phyloP scores from a whole-genome alignment of 2,797 vertebrate species.

The Gymnopithys bicolor region DNA sequence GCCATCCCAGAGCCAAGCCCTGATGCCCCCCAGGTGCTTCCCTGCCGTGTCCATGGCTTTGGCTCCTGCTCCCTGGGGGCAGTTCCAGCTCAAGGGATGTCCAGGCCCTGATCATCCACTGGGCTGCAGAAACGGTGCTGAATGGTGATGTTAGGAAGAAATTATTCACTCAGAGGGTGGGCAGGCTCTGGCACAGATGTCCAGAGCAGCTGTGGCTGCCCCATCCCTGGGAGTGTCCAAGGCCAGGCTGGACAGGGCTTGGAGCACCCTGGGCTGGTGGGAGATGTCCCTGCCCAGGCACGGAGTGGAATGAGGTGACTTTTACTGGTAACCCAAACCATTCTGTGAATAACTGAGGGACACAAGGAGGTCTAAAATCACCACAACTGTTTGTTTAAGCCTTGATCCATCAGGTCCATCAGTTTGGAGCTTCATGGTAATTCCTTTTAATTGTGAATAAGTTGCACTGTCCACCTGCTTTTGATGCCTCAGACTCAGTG shows the following conservation, averaged over 20 bases:
- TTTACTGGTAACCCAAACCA: background rate
- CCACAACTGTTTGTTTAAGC: background rate
- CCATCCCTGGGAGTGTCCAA: background rate
- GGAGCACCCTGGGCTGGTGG: accelerated
- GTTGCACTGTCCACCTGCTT: background rate
- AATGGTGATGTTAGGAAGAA: no score
- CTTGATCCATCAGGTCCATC: background rate
- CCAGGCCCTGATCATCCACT: background rate
- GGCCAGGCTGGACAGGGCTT: background rate
- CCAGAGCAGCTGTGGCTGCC: background rate
- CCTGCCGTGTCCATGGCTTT: background rate
- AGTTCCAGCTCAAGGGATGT: background rate
- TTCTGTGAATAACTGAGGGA: background rate
- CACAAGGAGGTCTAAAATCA: background rate
- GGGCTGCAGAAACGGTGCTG: background rate
- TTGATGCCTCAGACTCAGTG: accelerated
- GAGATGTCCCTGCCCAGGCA: background rate
- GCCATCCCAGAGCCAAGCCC: background rate
- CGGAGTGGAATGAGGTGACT: accelerated
- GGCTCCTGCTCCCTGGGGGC: background rate
- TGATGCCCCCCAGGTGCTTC: accelerated
- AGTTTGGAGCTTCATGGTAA: background rate
- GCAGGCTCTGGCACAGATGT: background rate
- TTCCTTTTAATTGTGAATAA: background rate
- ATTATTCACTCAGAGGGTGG: background rate